Conservation (phyloP, 2,888 invertebrate genomes). For the Scaptomyza cyrtandrae region DNA sequence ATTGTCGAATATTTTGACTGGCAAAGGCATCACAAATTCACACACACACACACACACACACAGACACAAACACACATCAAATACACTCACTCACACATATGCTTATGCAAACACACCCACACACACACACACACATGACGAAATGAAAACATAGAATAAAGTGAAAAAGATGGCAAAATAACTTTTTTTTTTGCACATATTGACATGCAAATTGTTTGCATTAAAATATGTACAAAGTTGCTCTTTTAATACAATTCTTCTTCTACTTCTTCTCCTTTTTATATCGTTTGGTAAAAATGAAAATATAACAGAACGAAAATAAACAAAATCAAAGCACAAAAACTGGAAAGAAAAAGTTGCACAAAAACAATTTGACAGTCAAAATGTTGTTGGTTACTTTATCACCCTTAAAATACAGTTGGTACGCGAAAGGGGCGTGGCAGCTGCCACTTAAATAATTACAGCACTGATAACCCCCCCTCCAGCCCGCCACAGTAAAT, state of each 20-base stretch:
- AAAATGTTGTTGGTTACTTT: not conserved
- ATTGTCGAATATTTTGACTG: constrained; percentile 77
- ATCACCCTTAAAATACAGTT: constrained; percentile 2
- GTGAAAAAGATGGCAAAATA: constrained; percentile 11
- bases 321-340: constrained; percentile 49
- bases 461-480: constrained; percentile 3
- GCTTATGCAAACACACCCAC: constrained; percentile 37
- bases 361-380: constrained; percentile 2
- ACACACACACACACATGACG: constrained; percentile 33
- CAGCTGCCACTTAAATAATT: constrained; percentile 57
- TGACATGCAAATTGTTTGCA: constrained; percentile 76
- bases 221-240: constrained; percentile 75
- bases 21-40: constrained; percentile 55
- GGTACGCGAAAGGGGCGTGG: constrained; percentile 31
- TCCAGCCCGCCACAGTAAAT: too few relatives aligned
- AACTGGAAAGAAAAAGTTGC: constrained; percentile 34
- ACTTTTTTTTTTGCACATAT: constrained; percentile 65
- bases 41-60: constrained; percentile 41
- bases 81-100: constrained; percentile 42
- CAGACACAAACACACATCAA: too few relatives aligned
- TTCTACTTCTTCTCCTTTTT: constrained; percentile 1
- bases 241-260: constrained; percentile 27
- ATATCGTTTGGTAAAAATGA: constrained; percentile 38
- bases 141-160: not conserved
- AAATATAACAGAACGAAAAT: constrained; percentile 24